phyloP scores from a whole-genome alignment of 2,888 invertebrate genomes.

The Eupithecia exiguata region DNA sequence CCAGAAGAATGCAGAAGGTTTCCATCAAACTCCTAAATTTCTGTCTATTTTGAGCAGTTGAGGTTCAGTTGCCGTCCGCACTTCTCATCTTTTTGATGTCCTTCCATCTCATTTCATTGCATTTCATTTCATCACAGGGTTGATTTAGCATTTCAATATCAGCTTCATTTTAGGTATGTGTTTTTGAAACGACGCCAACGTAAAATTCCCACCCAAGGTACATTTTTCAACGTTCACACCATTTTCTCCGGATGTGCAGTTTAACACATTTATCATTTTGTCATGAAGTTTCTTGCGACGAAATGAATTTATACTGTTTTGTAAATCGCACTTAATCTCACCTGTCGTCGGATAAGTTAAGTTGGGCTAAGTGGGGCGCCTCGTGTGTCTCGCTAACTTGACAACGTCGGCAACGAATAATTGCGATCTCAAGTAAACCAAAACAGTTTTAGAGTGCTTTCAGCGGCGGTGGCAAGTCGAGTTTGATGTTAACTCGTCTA shows the following conservation, averaged over 20 bases:
- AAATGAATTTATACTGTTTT: conserved; percentile 49
- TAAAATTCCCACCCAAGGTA: conserved; percentile 31
- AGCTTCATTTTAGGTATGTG: conserved; percentile 16
- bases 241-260: conserved; percentile 37
- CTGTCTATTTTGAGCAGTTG: too few species aligned
- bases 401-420: conserved; percentile 54
- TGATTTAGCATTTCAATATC: background rate
- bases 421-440: conserved; percentile 58
- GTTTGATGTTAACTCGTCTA: conserved; percentile 40
- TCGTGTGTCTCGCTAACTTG: conserved; percentile 59
- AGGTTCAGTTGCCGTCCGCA: too few species aligned
- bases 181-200: conserved; percentile 35
- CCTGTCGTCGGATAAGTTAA: conserved; percentile 54
- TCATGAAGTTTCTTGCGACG: conserved; percentile 42
- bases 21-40: too few species aligned
- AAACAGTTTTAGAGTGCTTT: conserved; percentile 52
- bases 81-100: too few species aligned
- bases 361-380: conserved; percentile 55
- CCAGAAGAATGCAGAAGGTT: too few species aligned
- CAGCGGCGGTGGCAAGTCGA: conserved; percentile 41
- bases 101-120: too few species aligned
- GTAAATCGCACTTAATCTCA: conserved; percentile 58
- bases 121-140: background rate
- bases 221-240: conserved; percentile 45
- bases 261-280: conserved; percentile 44